Percentiles rank a stretch among this genome's conserved stretches.
phyloP scores from a whole-genome alignment of 53 echinoderm and acorn worm genomes.

The Mesocentrotus franciscanus region DNA sequence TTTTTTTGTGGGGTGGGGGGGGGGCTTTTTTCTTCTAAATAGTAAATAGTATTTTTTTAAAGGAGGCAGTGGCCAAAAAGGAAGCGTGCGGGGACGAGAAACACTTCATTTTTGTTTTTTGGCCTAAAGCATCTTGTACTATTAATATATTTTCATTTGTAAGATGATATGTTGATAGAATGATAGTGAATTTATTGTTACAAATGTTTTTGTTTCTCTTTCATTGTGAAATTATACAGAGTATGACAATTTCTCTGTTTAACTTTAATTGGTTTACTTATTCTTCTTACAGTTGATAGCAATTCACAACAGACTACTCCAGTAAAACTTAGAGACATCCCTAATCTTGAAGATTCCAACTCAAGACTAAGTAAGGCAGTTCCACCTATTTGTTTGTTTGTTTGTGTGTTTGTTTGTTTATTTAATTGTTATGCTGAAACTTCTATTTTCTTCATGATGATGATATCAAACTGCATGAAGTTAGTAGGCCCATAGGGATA shows the following conservation, averaged over 20 bases:
- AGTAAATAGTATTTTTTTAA: no score
- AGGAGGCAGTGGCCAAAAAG: no score
- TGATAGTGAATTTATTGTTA: neutral
- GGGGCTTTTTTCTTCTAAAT: no score
- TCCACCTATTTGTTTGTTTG: neutral
- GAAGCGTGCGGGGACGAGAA: no score
- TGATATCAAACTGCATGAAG: no score
- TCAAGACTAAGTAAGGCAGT: slow-evolving; percentile 71
- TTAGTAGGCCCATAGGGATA: no score
- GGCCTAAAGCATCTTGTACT: no score
- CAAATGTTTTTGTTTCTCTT: neutral
- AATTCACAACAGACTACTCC: slow-evolving; percentile 57
- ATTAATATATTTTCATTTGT: neutral
- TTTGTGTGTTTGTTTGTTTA: neutral
- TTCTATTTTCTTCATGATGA: slow-evolving; percentile 11
- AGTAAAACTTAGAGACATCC: slow-evolving; percentile 40
- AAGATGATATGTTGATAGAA: neutral
- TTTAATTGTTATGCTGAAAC: neutral
- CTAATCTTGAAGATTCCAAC: slow-evolving; percentile 57
- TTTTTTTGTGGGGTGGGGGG: no score
- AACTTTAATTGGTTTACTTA: neutral
- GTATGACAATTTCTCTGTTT: neutral
- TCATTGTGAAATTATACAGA: neutral
- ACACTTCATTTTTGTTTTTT: no score
- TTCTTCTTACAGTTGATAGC: neutral